phyloP scores from a whole-genome alignment of 2,888 invertebrate species.

The Axea sp. region DNA sequence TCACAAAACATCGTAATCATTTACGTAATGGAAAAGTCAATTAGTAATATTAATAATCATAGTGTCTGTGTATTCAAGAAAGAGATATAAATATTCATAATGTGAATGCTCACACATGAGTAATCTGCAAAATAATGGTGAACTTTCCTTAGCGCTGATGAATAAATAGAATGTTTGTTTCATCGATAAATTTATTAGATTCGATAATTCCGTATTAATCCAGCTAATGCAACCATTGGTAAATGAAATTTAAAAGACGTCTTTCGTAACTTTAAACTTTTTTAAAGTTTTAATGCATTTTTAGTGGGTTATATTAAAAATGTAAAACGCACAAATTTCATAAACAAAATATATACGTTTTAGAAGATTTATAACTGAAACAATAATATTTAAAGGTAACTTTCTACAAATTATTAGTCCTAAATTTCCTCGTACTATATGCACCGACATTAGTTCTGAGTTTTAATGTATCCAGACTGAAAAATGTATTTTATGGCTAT shows the following conservation, averaged over 20 bases:
- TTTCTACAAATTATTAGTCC: conserved; percentile 1
- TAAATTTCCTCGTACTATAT: not conserved
- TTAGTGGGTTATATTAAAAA: no score
- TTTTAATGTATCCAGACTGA: conserved; percentile 7
- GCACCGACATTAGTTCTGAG: not conserved
- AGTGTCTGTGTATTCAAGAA: conserved; percentile 21
- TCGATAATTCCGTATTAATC: no score
- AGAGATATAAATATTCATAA: conserved; percentile 50
- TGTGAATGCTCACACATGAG: conserved; percentile 10
- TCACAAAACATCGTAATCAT: conserved; percentile 46
- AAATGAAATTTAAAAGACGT: no score
- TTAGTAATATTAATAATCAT: conserved; percentile 45
- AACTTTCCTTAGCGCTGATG: conserved; percentile 8
- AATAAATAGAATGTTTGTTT: conserved; percentile 4
- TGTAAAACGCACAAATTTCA: not conserved
- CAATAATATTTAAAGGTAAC: no score
- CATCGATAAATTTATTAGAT: conserved; percentile 2
- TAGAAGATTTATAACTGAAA: no score
- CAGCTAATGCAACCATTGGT: no score
- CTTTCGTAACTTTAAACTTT: no score
- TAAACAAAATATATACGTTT: not conserved
- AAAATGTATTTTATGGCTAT: conserved; percentile 7
- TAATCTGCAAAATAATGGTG: conserved; percentile 14
- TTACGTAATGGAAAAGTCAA: conserved; percentile 51
- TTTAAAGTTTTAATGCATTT: no score